Base-by-base conservation (phyloP, 2,888 invertebrate genomes). In the Parnassius orleans region DNA sequence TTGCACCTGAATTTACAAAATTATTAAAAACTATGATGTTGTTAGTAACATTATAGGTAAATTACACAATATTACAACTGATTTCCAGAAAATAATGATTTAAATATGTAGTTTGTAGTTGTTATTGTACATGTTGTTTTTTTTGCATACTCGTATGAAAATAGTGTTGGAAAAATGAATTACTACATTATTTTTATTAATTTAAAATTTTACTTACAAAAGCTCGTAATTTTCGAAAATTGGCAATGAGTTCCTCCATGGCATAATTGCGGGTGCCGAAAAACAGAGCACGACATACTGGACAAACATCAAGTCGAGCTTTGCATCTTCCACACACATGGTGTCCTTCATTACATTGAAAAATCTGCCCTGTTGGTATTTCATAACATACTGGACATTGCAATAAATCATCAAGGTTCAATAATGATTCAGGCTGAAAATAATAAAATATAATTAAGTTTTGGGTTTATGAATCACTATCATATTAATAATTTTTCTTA, bases 331-430 rank as follows among this genome's bases (percentile, higher is more conserved):
- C 84, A 66, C 93, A 93, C 0, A 93, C 88, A 76, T 93, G 93
- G 71, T 93, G 93, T 0, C 93, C 93, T 66, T 92, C 88, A 69
- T 84, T 79, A 70, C 93, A 93, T 72, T 93, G 92, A 65, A 90
- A 86, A 64, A 93, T 91, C 65, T 87, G 86, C 1, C 86, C 87
- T 1, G 80, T 67, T 11, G 92, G 89, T 60, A 90, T 86, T 68
- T 93, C 92, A 70, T 92, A 92, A 75, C 93, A 93, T n/a, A 93
- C 90, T 24, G 93, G 93, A 73, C 93, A 93, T 76, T 93, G 92
- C 5, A 93, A 75, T 57, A 93, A 70, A 61, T 93, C 93, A 70
- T 93, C 93, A 58, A 93, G 79, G 67, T 90, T 88, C 61, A 90
- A 83, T 67, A 89, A 73, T 63, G 83, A 72, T 61, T 90, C 90